Percentiles rank a stretch among this genome's conserved stretches.
Conservation (phyloP, 2,888 invertebrate species). For the Unio delphinus region DNA sequence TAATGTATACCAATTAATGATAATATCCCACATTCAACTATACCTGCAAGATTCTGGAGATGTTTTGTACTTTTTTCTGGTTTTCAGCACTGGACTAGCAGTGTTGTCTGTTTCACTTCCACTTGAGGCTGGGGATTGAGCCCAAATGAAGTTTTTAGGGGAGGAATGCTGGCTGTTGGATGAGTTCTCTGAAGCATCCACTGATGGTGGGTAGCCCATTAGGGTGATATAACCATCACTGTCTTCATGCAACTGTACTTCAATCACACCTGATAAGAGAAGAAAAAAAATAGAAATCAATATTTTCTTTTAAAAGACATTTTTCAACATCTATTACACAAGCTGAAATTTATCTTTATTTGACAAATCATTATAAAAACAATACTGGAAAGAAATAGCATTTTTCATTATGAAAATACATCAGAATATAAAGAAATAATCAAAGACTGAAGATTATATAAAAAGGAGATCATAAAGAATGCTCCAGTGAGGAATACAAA, state of each 20-base stretch:
- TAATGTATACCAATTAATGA: too few relatives aligned
- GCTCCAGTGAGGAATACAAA: too few relatives aligned
- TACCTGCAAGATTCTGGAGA: conserved; percentile 24
- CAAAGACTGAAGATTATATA: too few relatives aligned
- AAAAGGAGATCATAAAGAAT: too few relatives aligned
- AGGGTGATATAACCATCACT: conserved; percentile 74
- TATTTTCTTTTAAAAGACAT: neutral
- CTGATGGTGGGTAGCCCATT: conserved; percentile 67
- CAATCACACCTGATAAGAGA: conserved; percentile 64
- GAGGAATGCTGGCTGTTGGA: conserved; percentile 16
- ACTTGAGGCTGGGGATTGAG: conserved; percentile 39
- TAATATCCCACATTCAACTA: too few relatives aligned
- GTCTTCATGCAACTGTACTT: conserved; percentile 73
- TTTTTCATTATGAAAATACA: too few relatives aligned
- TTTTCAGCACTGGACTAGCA: conserved; percentile 20
- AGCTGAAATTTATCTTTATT: too few relatives aligned
- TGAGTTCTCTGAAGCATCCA: conserved; percentile 10
- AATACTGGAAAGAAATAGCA: too few relatives aligned
- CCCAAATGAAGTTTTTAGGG: conserved; percentile 23
- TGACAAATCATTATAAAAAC: too few relatives aligned
- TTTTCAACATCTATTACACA: too few relatives aligned
- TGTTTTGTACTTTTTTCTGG: conserved; percentile 16
- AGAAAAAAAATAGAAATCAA: conserved; percentile 5
- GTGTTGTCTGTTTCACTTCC: conserved; percentile 42
- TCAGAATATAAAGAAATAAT: too few relatives aligned